Base-by-base conservation (phyloP, 64 coral and sea anemone genomes). In the Dendronephthya gigantea region DNA sequence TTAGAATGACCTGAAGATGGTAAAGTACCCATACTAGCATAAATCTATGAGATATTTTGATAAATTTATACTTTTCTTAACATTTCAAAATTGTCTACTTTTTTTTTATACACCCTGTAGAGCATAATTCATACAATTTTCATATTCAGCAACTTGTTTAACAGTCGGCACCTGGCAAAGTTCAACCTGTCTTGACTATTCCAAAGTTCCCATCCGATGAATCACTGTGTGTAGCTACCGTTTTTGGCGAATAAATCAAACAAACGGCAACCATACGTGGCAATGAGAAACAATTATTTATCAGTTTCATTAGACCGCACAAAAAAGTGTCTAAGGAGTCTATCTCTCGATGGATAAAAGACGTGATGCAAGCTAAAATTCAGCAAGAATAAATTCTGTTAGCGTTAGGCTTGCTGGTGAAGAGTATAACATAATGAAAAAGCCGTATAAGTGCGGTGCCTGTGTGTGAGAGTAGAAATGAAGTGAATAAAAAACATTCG, bases 211-310 rank as follows among this genome's bases (percentile, higher is more conserved):
- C 50, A 52, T 52, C 50, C 23, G 50, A 52, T 52, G 50, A 52
- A 52, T 52, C 50, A 12, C 23, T 88, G 23, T 88, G 86, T 55
- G 48, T 88, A 35, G 70, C 70, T 34, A 75, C 86, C 16, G 32
- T 82, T 14, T 49, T 88, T 34, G 34, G 9, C 22, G 86, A 88
- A 43, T 88, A 88, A 14, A 39, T 83, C 35, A 23, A 83, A 41
- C 82, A 27, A 30, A 6, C 2, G 12, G 43, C 22, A 35, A 43
- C 14, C 22, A 22, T 85, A 23, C 1, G 49, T 19, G 9, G 36
- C 23, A n/a, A 83, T 30, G 82, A 83, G 35, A 41, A 39, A 48
- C 82, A 83, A 48, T 40, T 83, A 37, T 83, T 83, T 43, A 83
- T 83, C 27, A 83, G 82, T 83, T 83, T 39, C 27, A 48, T 83